These are phyloP conservation scores for Carduelis carduelis DNA, from an alignment of 2,797 vertebrate genomes.

Conservation along the genomic window DNA sequence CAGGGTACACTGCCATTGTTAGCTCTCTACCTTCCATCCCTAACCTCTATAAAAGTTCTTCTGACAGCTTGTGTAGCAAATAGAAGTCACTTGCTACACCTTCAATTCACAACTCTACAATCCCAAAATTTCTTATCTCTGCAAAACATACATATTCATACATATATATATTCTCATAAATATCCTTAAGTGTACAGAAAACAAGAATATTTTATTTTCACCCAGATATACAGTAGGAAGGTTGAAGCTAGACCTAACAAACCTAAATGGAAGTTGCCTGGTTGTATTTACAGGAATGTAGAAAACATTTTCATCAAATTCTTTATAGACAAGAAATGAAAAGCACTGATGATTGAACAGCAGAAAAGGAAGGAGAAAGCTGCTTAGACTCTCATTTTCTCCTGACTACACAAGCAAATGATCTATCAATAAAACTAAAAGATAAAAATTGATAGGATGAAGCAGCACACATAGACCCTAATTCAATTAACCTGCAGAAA, in stretches of 20 bases:
- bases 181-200: neutral
- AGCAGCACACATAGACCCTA: neutral
- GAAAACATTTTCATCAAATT: neutral
- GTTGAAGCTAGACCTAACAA: neutral
- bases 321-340: neutral
- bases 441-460: slow-evolving; percentile 12
- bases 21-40: neutral
- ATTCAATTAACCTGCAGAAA: slow-evolving; percentile 28
- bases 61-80: neutral
- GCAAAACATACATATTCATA: neutral
- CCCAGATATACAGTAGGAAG: neutral
- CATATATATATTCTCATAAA: neutral
- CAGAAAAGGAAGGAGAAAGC: neutral
- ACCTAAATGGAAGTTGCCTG: neutral
- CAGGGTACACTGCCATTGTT: neutral
- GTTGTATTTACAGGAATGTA: neutral
- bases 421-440: slow-evolving; percentile 3
- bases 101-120: neutral
- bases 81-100: neutral
- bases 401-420: neutral
- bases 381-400: neutral
- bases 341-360: neutral
- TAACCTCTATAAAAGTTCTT: neutral
- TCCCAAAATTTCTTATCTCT: neutral
- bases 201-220: neutral